A percentile compares a stretch with the other conserved stretches of the same genome.
Conservation (phyloP, 2,888 invertebrate genomes). For the Acrobasis consociella region DNA sequence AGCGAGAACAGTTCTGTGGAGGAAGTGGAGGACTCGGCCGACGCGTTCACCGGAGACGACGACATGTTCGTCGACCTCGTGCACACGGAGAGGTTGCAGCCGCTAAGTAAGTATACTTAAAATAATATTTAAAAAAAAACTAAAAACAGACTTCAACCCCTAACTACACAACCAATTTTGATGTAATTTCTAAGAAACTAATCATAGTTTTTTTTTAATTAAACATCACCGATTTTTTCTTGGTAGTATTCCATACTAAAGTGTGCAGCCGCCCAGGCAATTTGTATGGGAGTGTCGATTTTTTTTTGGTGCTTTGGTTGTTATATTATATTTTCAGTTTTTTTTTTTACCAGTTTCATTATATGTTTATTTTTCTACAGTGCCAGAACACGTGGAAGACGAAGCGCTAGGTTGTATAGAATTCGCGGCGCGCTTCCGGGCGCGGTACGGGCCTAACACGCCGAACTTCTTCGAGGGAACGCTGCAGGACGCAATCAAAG, state of each 20-base stretch:
- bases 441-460: conserved; percentile 92
- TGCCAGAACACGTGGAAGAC: conserved; percentile 93
- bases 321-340: too few species aligned
- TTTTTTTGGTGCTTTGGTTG: too few species aligned
- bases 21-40: conserved; percentile 93
- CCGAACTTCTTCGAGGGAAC: conserved; percentile 96
- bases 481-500: conserved; percentile 94
- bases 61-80: conserved; percentile 92
- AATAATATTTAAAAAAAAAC: too few species aligned
- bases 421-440: conserved; percentile 93
- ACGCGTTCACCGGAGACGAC: conserved; percentile 92
- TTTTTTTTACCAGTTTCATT: too few species aligned
- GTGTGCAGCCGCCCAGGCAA: too few species aligned
- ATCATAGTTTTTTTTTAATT: too few species aligned
- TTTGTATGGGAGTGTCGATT: too few species aligned
- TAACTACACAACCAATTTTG: too few species aligned
- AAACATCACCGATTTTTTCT: too few species aligned
- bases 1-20: conserved; percentile 89
- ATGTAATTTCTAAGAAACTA: too few species aligned
- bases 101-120: conserved; percentile 85
- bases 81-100: conserved; percentile 86
- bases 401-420: conserved; percentile 93
- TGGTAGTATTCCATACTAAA: too few species aligned
- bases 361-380: conserved; percentile 66
- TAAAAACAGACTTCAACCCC: too few species aligned